A percentile compares a stretch with the other conserved stretches of the same genome.
Evolutionary conservation across 2,113 vertebrate genomes (phyloP).

Genomic region (Scomber scombrus): DNA sequence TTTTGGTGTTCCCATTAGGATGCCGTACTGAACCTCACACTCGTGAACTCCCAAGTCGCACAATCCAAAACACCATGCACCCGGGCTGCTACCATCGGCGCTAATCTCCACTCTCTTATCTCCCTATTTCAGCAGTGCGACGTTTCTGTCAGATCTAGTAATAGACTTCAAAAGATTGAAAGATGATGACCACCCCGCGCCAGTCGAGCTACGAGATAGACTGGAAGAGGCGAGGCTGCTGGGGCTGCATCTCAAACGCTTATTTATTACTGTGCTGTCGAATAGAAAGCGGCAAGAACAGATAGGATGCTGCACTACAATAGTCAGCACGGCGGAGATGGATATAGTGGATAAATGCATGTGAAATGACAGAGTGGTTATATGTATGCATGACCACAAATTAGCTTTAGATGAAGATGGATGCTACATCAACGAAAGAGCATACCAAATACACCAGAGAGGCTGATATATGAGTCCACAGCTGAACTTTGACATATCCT

Average conservation of each 20-base stretch:
- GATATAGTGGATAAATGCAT: neutral
- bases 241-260: slow-evolving; percentile 35
- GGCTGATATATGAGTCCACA: neutral
- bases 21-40: neutral
- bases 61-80: slow-evolving; percentile 1
- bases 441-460: neutral
- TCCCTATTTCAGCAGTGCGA: slow-evolving; percentile 45
- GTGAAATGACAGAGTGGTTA: neutral
- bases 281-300: slow-evolving; percentile 6
- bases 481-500: slow-evolving; percentile 5
- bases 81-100: neutral
- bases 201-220: neutral
- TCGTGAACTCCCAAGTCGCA: neutral
- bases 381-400: neutral
- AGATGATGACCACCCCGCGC: slow-evolving; percentile 49
- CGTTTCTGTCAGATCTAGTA: slow-evolving; percentile 31
- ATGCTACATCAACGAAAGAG: neutral
- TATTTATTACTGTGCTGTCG: slow-evolving; percentile 27
- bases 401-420: neutral
- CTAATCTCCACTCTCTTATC: slow-evolving; percentile 53
- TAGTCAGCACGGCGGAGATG: neutral
- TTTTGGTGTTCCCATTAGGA: neutral
- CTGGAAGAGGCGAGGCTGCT: slow-evolving; percentile 4
- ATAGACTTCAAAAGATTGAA: slow-evolving; percentile 53
- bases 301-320: neutral